Evolutionary conservation across 1,140 invertebrate genomes (phyloP).

Genomic region (Procambarus virginalis): DNA sequence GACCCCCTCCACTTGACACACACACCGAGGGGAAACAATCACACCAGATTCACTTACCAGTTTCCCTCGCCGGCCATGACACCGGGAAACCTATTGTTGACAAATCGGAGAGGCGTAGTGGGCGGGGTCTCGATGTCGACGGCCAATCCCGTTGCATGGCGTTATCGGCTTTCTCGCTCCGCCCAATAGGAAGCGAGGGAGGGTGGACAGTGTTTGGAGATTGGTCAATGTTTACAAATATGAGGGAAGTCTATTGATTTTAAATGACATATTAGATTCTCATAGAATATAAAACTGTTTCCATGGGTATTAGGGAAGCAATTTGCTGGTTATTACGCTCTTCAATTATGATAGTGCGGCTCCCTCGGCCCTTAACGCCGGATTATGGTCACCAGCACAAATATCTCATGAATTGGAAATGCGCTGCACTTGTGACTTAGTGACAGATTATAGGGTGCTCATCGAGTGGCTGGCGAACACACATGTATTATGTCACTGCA

Average conservation of each 20-base stretch:
- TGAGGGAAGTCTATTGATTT: constrained; percentile 59
- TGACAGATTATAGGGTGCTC: too few species aligned
- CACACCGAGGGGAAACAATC: constrained; percentile 8
- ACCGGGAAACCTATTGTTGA: constrained; percentile 15
- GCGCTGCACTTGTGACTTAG: not conserved
- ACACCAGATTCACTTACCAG: constrained; percentile 17
- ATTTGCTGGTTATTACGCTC: constrained; percentile 60
- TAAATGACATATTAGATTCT: constrained; percentile 55
- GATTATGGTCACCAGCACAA: constrained; percentile 19
- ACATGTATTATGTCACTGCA: too few species aligned
- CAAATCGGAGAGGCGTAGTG: not conserved
- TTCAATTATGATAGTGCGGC: constrained; percentile 18
- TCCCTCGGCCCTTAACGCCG: not conserved
- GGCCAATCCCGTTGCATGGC: constrained; percentile 19
- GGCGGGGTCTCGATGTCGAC: not conserved
- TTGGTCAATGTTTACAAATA: constrained; percentile 38
- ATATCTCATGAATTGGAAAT: constrained; percentile 27
- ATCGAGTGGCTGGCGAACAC: too few species aligned
- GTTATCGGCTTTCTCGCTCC: constrained; percentile 20
- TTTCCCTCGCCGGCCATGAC: constrained; percentile 43
- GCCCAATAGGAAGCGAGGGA: constrained; percentile 8
- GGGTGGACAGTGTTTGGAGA: not conserved
- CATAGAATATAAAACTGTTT: constrained; percentile 48
- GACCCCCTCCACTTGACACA: constrained; percentile 28
- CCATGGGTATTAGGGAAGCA: constrained; percentile 58